Base-by-base conservation (phyloP, 2,888 invertebrate species). In the Hylaea fasciaria region DNA sequence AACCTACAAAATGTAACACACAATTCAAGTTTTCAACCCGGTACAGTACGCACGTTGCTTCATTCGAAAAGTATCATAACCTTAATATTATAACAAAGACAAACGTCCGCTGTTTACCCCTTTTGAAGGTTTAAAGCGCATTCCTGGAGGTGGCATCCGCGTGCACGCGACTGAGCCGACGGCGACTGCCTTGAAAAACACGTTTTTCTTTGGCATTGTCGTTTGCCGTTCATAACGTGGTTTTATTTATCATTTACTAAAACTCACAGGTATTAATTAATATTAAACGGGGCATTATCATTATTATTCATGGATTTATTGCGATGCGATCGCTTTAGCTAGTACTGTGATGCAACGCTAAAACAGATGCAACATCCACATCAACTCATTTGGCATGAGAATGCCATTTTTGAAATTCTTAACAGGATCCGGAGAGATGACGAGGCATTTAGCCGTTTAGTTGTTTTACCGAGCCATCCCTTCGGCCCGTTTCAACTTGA, bases 361-460 rank as follows among this genome's bases (percentile, higher is more conserved):
- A 56, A 62, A 60, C 57, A 59, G 59, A 53, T 49, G 59, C 37
- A 53, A 29, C 50, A 50, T 45, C 37, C 56, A 29, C 50, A 50
- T 45, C 54, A 17, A 10, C 43, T 48, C 57, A 62, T 53, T 60
- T 49, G 52, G 51, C 48, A 60, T 49, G 57, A 44, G 55, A 57
- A 60, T 59, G 56, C 58, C 62, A 62, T 70, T 76, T 76, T 71
- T 74, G 73, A 74, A 70, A 74, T 74, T 76, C 71, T 66, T 59
- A 73, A 72, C 72, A 69, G 69, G 69, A 73, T 71, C 62, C 71
- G 50, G 60, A 66, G 64, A 71, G 69, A 74, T 75, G 77, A 75
- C 74, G 71, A 77, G 74, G 71, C 72, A 76, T 77, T 74, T 69
- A 67, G 72, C 74, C 72, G 67, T 73, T 70, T 72, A 69, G 71